phyloP scores from a whole-genome alignment of 1,140 invertebrate species.

The Papilio dardanus region DNA sequence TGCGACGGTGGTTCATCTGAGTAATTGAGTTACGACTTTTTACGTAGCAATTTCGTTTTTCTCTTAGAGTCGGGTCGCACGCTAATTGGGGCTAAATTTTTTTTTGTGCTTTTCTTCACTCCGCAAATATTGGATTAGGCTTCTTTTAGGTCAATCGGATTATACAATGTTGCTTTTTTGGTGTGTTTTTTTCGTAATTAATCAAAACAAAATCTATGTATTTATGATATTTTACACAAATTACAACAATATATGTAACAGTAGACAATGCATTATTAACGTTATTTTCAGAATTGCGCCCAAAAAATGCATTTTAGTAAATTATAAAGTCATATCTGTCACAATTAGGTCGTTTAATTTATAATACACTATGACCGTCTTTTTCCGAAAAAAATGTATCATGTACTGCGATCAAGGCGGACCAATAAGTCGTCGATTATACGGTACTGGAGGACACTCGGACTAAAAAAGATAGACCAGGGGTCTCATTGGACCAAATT shows the following conservation, averaged over 20 bases:
- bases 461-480: no score
- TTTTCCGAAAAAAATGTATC: no score
- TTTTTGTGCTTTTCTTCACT: conserved; percentile 57
- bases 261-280: neutral
- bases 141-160: conserved; percentile 32
- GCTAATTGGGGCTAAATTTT: conserved; percentile 75
- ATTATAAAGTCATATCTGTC: no score
- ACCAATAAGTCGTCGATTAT: no score
- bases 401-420: no score
- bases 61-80: conserved; percentile 74
- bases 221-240: neutral
- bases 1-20: conserved; percentile 77
- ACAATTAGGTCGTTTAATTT: no score
- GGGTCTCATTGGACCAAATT: no score
- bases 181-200: conserved; percentile 6
- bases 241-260: neutral
- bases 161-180: conserved; percentile 10
- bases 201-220: neutral
- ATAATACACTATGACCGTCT: no score
- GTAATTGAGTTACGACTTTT: conserved; percentile 82
- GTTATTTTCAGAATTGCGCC: neutral
- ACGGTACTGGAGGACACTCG: no score
- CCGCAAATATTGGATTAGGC: conserved; percentile 76
- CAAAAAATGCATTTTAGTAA: no score
- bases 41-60: conserved; percentile 80